Evolutionary conservation across 2,888 invertebrate genomes (phyloP).

Genomic region (Sacculina carcini): DNA sequence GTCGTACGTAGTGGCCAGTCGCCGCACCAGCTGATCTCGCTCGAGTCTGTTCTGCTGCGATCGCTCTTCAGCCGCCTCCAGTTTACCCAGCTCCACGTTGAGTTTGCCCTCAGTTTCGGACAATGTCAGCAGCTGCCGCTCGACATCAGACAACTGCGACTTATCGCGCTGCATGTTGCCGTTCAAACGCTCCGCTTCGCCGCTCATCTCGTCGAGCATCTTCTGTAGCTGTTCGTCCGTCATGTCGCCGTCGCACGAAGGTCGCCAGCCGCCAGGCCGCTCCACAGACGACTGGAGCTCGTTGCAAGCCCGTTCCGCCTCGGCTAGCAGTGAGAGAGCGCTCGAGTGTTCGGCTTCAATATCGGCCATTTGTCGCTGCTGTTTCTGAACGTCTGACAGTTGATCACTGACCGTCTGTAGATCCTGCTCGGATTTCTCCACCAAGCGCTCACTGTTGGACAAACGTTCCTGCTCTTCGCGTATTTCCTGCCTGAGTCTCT

Average conservation of each 20-base stretch:
- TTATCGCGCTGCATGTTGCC: not conserved
- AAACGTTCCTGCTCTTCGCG: not conserved
- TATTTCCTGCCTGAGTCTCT: not conserved
- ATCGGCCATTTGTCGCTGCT: constrained; percentile 5
- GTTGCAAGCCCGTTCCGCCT: not conserved
- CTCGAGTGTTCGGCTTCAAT: not conserved
- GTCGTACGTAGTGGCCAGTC: constrained; percentile 3
- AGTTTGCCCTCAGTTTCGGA: constrained; percentile 18
- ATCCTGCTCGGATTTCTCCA: not conserved
- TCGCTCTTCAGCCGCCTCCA: constrained; percentile 24
- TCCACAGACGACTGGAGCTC: not conserved
- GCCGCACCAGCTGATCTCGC: constrained; percentile 14
- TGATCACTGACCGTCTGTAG: not conserved
- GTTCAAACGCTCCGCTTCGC: constrained; percentile 4
- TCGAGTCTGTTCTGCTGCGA: constrained; percentile 19
- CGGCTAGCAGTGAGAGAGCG: not conserved
- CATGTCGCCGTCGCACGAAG: constrained; percentile 18
- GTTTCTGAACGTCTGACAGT: constrained; percentile 10
- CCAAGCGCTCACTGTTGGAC: not conserved
- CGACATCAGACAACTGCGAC: not conserved
- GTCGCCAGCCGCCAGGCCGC: constrained; percentile 15
- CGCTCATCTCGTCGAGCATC: constrained; percentile 9
- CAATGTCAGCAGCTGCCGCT: constrained; percentile 1
- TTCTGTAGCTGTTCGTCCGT: constrained; percentile 4
- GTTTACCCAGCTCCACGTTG: constrained; percentile 20